Conservation (phyloP, 1,140 invertebrate species). For the Drosophila baimaii region DNA sequence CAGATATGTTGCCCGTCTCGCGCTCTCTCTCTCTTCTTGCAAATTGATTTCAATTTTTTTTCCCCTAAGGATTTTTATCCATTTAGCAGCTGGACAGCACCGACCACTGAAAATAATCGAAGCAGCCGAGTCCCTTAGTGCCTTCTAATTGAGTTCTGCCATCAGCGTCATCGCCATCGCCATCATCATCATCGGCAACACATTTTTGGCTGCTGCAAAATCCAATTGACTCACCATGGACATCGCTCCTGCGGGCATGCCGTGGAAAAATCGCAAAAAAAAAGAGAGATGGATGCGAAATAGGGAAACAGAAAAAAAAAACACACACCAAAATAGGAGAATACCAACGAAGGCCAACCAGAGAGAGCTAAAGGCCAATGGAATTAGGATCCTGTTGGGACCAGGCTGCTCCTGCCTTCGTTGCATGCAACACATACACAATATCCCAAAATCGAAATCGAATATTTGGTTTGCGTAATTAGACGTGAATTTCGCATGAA, state of each 20-base stretch:
- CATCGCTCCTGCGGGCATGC: slow-evolving; percentile 22
- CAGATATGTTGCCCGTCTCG: slow-evolving; percentile 8
- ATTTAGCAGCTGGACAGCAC: slow-evolving; percentile 23
- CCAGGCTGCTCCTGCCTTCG: slow-evolving; percentile 9
- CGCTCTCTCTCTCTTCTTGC: background rate
- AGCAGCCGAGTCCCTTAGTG: slow-evolving; percentile 15
- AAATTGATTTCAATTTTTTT: slow-evolving; percentile 12
- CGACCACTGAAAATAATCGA: slow-evolving; percentile 23
- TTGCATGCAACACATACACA: slow-evolving; percentile 24
- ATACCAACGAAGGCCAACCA: background rate
- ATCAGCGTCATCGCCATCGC: slow-evolving; percentile 15
- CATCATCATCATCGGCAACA: slow-evolving; percentile 8
- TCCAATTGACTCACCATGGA: slow-evolving; percentile 46
- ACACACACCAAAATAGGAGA: too few relatives aligned
- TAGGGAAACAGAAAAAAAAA: background rate
- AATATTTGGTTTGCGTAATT: slow-evolving; percentile 67
- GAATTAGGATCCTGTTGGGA: slow-evolving; percentile 55
- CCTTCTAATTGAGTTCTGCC: slow-evolving; percentile 41
- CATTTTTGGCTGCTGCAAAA: slow-evolving; percentile 29
- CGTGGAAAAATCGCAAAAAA: slow-evolving; percentile 9
- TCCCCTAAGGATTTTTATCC: background rate
- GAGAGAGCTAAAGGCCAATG: slow-evolving; percentile 45
- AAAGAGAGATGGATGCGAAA: background rate
- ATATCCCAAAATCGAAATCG: slow-evolving; percentile 34
- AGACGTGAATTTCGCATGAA: slow-evolving; percentile 42